Base-by-base conservation (phyloP, 2,113 vertebrate genomes). In the Climacteris rufus region DNA sequence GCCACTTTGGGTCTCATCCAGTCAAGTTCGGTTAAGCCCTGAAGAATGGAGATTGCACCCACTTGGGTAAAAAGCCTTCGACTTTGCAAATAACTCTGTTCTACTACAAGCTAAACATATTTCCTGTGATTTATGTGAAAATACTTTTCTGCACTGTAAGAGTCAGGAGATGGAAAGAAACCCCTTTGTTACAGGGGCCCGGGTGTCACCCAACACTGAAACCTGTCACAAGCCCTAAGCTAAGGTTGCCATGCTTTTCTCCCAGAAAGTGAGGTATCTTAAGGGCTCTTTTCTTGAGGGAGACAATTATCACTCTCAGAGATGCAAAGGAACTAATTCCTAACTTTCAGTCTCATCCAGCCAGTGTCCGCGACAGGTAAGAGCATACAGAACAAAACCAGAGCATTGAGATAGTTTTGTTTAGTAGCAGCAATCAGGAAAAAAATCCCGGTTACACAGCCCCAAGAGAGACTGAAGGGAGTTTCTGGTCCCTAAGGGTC, bases 331-430 rank as follows among this genome's bases (percentile, higher is more conserved):
- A 94, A 49, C 45, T 35, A 40, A 53, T 33, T 54, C 45, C 53
- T 76, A 64, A 63, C 21, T 37, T 75, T 87, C 70, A 64, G 39
- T 30, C 75, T 79, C 44, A 52, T 9, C 5, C 35, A 93, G n/a
- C 14, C 25, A 53, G 3, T 8, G 6, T 24, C 37, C 64, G n/a
- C 16, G 72, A 49, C 7, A 54, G 4, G 9, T 17, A 66, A 75
- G 40, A 61, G 2, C 6, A 24, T 6, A 50, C 0, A 2, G 10
- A 77, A 74, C 5, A 9, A 44, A 54, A 54, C 0, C 39, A 91
- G 15, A 60, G 5, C 30, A 54, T 0, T 39, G 13, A 30, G 2
- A 7, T 44, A 70, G 15, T 45, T 83, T 56, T 35, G 69, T 39
- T 53, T 33, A 53, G 39, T 14, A 47, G 30, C 47, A 90, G 6